Evolutionary conservation across 2,797 vertebrate genomes (phyloP).

Genomic region (Vultur gryphus): DNA sequence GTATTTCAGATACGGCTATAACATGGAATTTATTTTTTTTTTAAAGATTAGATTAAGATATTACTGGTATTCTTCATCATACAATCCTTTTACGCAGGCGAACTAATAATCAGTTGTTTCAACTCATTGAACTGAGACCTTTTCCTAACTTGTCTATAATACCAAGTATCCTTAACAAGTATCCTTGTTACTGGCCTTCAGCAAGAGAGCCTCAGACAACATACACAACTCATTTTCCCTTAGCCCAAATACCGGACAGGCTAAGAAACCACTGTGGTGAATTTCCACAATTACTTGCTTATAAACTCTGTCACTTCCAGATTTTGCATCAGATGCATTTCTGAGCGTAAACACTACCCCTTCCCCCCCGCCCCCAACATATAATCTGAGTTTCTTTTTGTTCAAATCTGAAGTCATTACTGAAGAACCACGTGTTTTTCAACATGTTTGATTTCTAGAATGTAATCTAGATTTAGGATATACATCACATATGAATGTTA

Average conservation of each 20-base stretch:
- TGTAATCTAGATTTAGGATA: background rate
- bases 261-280: background rate
- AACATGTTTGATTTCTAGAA: background rate
- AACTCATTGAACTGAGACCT: background rate
- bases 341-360: background rate
- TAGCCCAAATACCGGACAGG: too few relatives aligned
- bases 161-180: background rate
- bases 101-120: background rate
- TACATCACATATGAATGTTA: background rate
- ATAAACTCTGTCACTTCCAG: background rate
- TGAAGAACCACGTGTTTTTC: background rate
- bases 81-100: background rate
- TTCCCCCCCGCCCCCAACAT: accelerated
- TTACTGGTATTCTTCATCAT: background rate
- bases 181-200: background rate
- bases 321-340: background rate
- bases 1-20: background rate
- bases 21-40: background rate
- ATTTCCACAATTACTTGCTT: background rate
- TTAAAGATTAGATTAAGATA: background rate
- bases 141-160: background rate
- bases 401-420: background rate
- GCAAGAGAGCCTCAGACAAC: background rate
- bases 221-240: background rate
- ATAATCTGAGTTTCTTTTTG: background rate